Conservation (phyloP, 2,888 invertebrate genomes). For the Bellardia pandia region DNA sequence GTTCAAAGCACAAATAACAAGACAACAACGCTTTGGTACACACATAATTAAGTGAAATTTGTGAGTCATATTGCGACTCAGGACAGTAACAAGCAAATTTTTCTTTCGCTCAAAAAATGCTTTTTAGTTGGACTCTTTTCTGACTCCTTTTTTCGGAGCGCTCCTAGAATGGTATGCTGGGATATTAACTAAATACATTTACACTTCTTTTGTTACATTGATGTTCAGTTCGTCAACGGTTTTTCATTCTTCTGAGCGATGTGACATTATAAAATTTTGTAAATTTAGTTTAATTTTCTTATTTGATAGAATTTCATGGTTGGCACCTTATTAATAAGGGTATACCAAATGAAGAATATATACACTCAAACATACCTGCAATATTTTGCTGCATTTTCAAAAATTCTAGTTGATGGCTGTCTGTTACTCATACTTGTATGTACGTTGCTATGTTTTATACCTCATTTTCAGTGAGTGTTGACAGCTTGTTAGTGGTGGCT, state of each 20-base stretch:
- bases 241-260: constrained; percentile 19
- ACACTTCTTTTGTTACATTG: constrained; percentile 3
- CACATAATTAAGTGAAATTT: no score
- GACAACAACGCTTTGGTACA: no score
- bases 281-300: constrained; percentile 59
- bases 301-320: constrained; percentile 77
- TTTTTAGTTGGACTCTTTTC: no score
- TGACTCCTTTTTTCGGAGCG: no score
- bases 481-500: constrained; percentile 58
- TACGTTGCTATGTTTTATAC: constrained; percentile 19
- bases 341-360: background rate
- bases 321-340: constrained; percentile 79
- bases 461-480: constrained; percentile 57
- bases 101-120: no score
- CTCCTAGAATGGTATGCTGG: no score
- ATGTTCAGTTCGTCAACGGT: background rate
- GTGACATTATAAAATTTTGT: constrained; percentile 39
- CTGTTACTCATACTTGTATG: background rate
- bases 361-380: background rate
- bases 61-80: no score
- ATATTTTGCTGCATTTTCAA: constrained; percentile 10
- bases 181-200: background rate
- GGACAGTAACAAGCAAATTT: no score
- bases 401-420: background rate
- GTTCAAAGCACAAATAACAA: no score